phyloP scores from a whole-genome alignment of 2,113 vertebrate species.

The Hyla sarda region DNA sequence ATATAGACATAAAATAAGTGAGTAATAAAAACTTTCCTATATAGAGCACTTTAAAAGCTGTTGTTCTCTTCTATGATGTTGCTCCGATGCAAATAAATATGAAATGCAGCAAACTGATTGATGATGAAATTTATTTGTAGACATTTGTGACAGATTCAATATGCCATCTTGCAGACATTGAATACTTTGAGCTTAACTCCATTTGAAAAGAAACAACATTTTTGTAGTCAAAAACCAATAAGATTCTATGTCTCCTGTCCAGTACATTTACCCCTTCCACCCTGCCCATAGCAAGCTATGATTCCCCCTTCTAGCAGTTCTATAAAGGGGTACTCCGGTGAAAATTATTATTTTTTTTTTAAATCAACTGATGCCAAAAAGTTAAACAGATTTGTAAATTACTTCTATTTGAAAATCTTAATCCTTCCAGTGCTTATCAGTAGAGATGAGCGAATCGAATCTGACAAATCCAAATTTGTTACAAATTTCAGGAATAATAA shows the following conservation, averaged over 20 bases:
- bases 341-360: too few species aligned
- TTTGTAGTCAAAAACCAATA: background rate
- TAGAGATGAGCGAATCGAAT: too few species aligned
- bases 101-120: background rate
- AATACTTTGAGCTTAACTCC: background rate
- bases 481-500: too few species aligned
- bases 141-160: slow-evolving; percentile 1
- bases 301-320: too few species aligned
- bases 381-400: too few species aligned
- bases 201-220: background rate
- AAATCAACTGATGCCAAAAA: too few species aligned
- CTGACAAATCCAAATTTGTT: too few species aligned
- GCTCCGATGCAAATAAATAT: background rate
- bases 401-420: too few species aligned
- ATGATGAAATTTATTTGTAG: background rate
- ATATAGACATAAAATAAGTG: background rate
- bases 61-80: background rate
- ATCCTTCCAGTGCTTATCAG: too few species aligned
- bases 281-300: too few species aligned
- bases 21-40: background rate
- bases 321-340: too few species aligned
- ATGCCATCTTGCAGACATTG: background rate
- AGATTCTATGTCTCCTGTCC: background rate
- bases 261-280: background rate
- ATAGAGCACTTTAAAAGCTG: background rate